Evolutionary conservation across 2,888 invertebrate species (phyloP), one percentile per base, ranked within the genome.

Genomic region (Apodemia mormo): DNA sequence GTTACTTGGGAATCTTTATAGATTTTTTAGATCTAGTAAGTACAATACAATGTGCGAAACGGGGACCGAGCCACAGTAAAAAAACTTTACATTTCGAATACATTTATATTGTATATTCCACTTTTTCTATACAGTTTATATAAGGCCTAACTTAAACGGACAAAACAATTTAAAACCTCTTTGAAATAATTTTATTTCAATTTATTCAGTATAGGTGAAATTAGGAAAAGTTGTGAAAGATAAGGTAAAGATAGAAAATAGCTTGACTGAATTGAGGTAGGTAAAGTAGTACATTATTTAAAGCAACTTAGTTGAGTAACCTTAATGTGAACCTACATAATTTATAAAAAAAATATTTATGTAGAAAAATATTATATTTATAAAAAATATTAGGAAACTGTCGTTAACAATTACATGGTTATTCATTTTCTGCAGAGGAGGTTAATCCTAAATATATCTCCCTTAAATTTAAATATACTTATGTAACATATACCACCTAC

Each of bases 1-100:
- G 92, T 92, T 92, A 86, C 87, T 89, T 92, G 89, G 88, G 88
- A 89, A 89, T 90, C 81, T 92, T 91, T 92, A 92, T 90, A 85
- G 81, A 89, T 85, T 85, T 73, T 85, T 83, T 89, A 89, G 85
- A 83, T 79, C 82, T 88, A 89, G 83, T 85, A 85, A 84, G 82
- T 86, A 86, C 85, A 86, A 82, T 84, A 81, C 82, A 81, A 76
- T 81, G 80, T 80, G 77, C 77, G 72, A 76, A 75, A 77, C 83
- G 88, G 87, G 86, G 85, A 80, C 80, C 77, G 85, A 78, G 77
- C 76, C 65, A 49, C 12, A 4, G 30, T 30, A 14, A 66, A 49
- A 49, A 58, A 29, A 29, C 12, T 33, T 33, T 49, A 49, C 49
- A 49, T 49, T 49, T 49, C 49, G 61, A 61, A 30, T 61, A 61